Percentiles rank a stretch among this genome's conserved stretches.
phyloP scores from a whole-genome alignment of 1,140 invertebrate genomes.

The Telenomus remus region DNA sequence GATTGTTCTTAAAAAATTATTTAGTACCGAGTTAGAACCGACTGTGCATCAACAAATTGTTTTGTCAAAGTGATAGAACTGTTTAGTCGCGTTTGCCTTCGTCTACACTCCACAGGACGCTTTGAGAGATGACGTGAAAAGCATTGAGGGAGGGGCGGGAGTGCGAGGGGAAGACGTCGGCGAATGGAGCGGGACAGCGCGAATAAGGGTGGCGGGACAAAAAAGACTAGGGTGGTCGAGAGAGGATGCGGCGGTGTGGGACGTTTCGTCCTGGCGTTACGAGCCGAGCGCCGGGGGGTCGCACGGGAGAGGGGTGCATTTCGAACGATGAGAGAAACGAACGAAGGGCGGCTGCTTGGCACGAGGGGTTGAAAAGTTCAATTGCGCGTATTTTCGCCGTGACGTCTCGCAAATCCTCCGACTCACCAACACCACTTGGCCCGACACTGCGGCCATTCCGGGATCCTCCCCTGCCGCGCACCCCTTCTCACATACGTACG shows the following conservation, averaged over 20 bases:
- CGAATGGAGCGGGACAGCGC: slow-evolving; percentile 72
- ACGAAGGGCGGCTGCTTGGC: slow-evolving; percentile 54
- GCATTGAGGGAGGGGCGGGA: slow-evolving; percentile 39
- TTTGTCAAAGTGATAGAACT: slow-evolving; percentile 48
- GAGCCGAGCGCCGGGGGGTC: slow-evolving; percentile 34
- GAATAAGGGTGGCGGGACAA: slow-evolving; percentile 74
- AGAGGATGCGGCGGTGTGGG: slow-evolving; percentile 44
- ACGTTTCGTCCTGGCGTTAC: slow-evolving; percentile 39
- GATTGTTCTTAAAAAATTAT: slow-evolving; percentile 7
- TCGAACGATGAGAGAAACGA: slow-evolving; percentile 43
- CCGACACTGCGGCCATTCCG: slow-evolving; percentile 32
- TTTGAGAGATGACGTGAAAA: slow-evolving; percentile 67
- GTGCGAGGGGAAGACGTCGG: slow-evolving; percentile 40
- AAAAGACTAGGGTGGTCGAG: slow-evolving; percentile 62
- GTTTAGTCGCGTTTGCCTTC: slow-evolving; percentile 29
- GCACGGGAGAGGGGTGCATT: slow-evolving; percentile 41
- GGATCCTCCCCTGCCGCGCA: slow-evolving; percentile 19
- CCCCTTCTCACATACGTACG: slow-evolving; percentile 31
- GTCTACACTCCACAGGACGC: slow-evolving; percentile 32
- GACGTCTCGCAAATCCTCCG: slow-evolving; percentile 72
- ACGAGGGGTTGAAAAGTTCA: slow-evolving; percentile 74
- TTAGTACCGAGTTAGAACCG: slow-evolving; percentile 4
- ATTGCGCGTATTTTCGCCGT: slow-evolving; percentile 75
- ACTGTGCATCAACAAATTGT: slow-evolving; percentile 56
- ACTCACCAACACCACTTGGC: slow-evolving; percentile 57